These are phyloP conservation scores for Thamnophis elegans DNA, from an alignment of 2,797 vertebrate genomes.

Conservation along the genomic window DNA sequence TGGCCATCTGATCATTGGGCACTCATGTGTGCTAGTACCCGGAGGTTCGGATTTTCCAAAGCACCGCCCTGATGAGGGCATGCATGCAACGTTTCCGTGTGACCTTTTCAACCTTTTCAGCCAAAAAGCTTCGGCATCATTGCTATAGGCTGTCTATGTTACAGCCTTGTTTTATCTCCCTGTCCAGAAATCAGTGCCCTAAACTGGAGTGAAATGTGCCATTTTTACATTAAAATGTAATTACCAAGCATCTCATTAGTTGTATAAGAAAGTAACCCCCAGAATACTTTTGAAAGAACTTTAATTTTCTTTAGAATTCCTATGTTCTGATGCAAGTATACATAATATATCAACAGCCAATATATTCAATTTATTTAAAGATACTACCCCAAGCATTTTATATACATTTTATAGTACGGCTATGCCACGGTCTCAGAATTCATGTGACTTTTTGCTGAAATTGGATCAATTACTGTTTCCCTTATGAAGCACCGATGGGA, in stretches of 20 bases:
- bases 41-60: no score
- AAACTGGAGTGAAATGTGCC: background rate
- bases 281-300: background rate
- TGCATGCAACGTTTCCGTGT: no score
- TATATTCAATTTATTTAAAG: background rate
- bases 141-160: background rate
- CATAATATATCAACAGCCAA: background rate
- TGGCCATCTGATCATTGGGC: no score
- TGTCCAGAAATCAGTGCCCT: conserved; percentile 14
- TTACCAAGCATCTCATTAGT: background rate
- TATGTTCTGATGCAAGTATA: background rate
- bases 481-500: background rate
- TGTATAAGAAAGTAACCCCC: background rate
- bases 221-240: background rate
- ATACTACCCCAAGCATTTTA: background rate
- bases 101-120: no score
- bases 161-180: background rate
- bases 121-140: no score
- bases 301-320: background rate
- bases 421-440: background rate
- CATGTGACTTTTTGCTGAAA: background rate
- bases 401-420: background rate
- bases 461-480: background rate
- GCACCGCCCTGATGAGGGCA: no score
- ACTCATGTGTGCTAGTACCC: no score